These are phyloP conservation scores for Drosophila carrolli DNA, from an alignment of 1,140 invertebrate genomes.

Conservation along the genomic window DNA sequence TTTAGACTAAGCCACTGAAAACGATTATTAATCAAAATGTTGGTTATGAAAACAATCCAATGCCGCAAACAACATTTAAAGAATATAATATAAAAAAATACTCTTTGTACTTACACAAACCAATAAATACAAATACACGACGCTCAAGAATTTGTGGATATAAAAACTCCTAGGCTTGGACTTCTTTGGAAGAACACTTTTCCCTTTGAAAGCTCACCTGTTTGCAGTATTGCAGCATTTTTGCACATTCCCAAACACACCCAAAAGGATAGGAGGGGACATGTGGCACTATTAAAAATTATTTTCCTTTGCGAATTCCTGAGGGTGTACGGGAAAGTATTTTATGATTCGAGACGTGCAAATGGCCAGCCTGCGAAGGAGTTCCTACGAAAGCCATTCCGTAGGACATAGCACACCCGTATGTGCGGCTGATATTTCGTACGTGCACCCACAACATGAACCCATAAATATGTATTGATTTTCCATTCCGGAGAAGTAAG, in stretches of 20 bases:
- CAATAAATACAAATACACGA: neutral
- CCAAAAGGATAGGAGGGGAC: conserved; percentile 29
- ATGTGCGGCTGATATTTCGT: conserved; percentile 59
- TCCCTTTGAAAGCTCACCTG: conserved; percentile 2
- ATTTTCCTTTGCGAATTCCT: conserved; percentile 49
- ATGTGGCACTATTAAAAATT: conserved; percentile 48
- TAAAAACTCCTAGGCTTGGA: neutral
- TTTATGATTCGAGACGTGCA: conserved; percentile 62
- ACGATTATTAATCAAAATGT: too few species aligned
- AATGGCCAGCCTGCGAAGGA: conserved; percentile 39
- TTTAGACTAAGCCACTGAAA: too few species aligned
- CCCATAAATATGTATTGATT: conserved; percentile 81
- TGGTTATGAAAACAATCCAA: too few species aligned
- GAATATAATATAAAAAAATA: neutral
- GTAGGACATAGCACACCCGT: conserved; percentile 36
- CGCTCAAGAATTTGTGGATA: too few species aligned
- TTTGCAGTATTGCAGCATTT: neutral
- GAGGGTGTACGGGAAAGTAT: conserved; percentile 48
- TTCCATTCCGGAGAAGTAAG: conserved; percentile 48
- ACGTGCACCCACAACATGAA: conserved; percentile 75
- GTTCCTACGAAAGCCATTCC: conserved; percentile 26
- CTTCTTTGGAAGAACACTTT: neutral
- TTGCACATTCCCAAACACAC: conserved; percentile 11
- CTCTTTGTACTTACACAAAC: neutral
- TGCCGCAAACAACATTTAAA: too few species aligned